Base-by-base conservation (phyloP, 2,797 vertebrate genomes). In the Agapornis canus region DNA sequence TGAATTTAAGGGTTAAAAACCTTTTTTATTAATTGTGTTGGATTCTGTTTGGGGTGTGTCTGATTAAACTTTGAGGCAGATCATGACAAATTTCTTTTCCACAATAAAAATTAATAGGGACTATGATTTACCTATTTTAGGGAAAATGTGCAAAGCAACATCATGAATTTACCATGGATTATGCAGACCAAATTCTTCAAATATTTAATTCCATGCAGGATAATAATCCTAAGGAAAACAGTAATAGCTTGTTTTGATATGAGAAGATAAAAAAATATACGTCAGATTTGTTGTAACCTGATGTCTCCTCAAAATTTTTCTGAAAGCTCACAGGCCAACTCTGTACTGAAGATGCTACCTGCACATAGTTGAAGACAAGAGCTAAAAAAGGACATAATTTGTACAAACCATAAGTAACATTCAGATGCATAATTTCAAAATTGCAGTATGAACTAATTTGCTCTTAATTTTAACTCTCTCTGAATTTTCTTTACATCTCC, bases 61-160 rank as follows among this genome's bases (percentile, higher is more conserved):
- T 81, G 25, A 76, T 42, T 57, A 85, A 92, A 91, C 22, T 87
- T 42, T 35, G 16, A 94, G 68, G 51, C 42, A 71, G 35, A 89
- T 85, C 23, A 60, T 47, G 76, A 80, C 31, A 86, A 57, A 92
- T 71, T 80, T 7, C 15, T 56, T 84, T 89, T 32, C 63, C 31
- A 61, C 26, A 54, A 49, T 32, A 85, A 79, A 91, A 49, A 32
- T 75, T 86, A 85, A 69, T 52, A 71, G 72, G 27, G 60, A 60
- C 78, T 89, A 90, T 69, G n/a, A 81, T 79, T 92, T 93, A 79
- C 22, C 29, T 86, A 8, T 42, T 91, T 94, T 70, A 81, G 42
- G 9, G 13, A 10, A 80, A 66, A 81, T 35, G 40, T 23, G 48
- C 20, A 76, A 83, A 82, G 77, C 31, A 93, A 79, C 72, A 60